Percentiles rank a stretch among this genome's conserved stretches.
Conservation (phyloP, 2,797 vertebrate genomes). For the Enteromius paludinosus region DNA sequence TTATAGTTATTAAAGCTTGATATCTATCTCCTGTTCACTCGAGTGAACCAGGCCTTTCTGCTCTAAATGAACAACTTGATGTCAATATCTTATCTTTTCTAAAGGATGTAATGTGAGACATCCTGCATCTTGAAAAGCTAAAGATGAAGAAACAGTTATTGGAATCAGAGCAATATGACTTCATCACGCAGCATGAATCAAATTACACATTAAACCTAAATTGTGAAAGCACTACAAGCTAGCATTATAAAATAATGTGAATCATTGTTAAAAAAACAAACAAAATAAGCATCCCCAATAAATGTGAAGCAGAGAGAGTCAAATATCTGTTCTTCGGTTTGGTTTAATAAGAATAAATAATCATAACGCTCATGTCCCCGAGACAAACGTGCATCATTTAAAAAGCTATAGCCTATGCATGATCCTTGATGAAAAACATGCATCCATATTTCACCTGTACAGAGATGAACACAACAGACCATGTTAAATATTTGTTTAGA, state of each 20-base stretch:
- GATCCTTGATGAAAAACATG: neutral
- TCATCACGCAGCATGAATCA: neutral
- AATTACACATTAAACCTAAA: neutral
- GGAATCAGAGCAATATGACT: neutral
- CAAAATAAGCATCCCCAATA: neutral
- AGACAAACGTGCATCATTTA: slow-evolving; percentile 4
- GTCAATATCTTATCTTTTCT: neutral
- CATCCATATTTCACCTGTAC: neutral
- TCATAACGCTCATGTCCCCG: neutral
- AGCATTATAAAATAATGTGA: neutral
- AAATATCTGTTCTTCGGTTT: slow-evolving; percentile 6
- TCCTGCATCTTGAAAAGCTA: neutral
- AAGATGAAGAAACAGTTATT: neutral
- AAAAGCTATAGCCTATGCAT: slow-evolving; percentile 14
- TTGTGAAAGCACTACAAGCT: neutral
- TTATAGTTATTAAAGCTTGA: neutral
- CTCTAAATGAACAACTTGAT: neutral
- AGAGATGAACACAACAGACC: slow-evolving; percentile 10
- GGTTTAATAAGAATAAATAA: slow-evolving; percentile 4
- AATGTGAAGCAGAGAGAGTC: neutral
- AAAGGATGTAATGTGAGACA: neutral
- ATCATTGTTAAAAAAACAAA: neutral
- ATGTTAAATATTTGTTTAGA: slow-evolving; percentile 39
- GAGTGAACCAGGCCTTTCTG: neutral
- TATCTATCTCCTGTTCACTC: neutral